These are phyloP conservation scores for Belonocnema kinseyi DNA, from an alignment of 1,140 invertebrate genomes.

Conservation along the genomic window DNA sequence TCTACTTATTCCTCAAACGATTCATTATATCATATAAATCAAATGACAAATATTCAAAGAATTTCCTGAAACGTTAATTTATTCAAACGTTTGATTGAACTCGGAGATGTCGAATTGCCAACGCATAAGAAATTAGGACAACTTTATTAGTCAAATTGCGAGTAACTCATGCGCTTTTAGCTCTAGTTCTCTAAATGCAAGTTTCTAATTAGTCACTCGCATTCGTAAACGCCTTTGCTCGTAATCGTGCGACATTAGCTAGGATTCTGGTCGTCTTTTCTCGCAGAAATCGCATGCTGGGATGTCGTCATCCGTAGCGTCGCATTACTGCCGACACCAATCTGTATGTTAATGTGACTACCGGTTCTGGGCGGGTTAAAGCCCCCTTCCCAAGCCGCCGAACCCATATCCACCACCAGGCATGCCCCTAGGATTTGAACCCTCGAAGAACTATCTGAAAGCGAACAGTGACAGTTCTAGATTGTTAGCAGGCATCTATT, in stretches of 20 bases:
- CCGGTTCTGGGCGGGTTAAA: slow-evolving; percentile 13
- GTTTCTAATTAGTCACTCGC: slow-evolving; percentile 19
- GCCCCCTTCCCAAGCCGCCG: background rate
- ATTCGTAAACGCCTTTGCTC: slow-evolving; percentile 23
- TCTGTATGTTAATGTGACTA: slow-evolving; percentile 26
- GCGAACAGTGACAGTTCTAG: slow-evolving; percentile 14
- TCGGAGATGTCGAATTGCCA: background rate
- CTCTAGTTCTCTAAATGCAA: slow-evolving; percentile 2
- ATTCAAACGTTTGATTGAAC: background rate
- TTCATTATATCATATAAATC: background rate
- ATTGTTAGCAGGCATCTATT: slow-evolving; percentile 22
- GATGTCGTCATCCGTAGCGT: slow-evolving; percentile 27
- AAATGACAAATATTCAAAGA: background rate
- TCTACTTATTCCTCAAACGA: background rate
- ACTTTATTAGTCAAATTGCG: background rate
- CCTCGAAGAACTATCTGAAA: background rate
- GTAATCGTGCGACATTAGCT: slow-evolving; percentile 28
- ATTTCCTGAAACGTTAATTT: background rate
- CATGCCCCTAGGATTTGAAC: slow-evolving; percentile 26
- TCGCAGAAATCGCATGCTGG: slow-evolving; percentile 18
- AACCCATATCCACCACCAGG: background rate
- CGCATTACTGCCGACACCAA: slow-evolving; percentile 31
- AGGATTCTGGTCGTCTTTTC: slow-evolving; percentile 23
- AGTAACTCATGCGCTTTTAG: background rate
- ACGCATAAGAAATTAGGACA: background rate